A percentile compares a stretch with the other conserved stretches of the same genome.
phyloP scores from a whole-genome alignment of 2,113 vertebrate genomes.

The Rhynchopsitta pachyrhyncha region DNA sequence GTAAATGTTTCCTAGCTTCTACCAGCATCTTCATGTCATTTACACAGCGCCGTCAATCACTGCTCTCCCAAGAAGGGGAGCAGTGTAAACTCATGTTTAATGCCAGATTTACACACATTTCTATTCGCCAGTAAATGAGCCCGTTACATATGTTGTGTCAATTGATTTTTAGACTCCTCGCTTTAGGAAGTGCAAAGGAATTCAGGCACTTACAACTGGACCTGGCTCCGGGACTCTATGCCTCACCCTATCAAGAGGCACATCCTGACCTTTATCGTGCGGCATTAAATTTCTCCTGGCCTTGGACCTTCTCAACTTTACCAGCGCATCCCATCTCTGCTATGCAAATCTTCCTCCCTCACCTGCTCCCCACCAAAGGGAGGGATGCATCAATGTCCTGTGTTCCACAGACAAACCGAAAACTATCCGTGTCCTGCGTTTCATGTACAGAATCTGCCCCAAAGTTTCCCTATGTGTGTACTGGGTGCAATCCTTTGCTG shows the following conservation, averaged over 20 bases:
- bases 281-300: background rate
- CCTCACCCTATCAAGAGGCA: background rate
- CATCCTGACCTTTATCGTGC: background rate
- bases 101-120: slow-evolving; percentile 63
- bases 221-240: background rate
- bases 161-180: slow-evolving; percentile 28
- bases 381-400: background rate
- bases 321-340: background rate
- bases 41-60: slow-evolving; percentile 69
- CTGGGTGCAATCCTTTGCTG: background rate
- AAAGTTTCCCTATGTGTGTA: accelerated
- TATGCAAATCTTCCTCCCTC: background rate
- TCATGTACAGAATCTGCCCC: accelerated
- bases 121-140: slow-evolving; percentile 50
- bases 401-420: accelerated
- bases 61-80: slow-evolving; percentile 45
- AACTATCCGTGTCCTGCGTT: background rate
- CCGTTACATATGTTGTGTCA: slow-evolving; percentile 62
- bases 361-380: background rate
- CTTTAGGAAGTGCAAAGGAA: background rate
- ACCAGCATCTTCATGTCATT: slow-evolving; percentile 39
- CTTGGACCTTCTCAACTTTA: background rate
- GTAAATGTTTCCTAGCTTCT: slow-evolving; percentile 67
- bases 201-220: background rate
- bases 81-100: slow-evolving; percentile 61